phyloP scores from a whole-genome alignment of 2,888 invertebrate genomes.

The Dasypogon diadema region DNA sequence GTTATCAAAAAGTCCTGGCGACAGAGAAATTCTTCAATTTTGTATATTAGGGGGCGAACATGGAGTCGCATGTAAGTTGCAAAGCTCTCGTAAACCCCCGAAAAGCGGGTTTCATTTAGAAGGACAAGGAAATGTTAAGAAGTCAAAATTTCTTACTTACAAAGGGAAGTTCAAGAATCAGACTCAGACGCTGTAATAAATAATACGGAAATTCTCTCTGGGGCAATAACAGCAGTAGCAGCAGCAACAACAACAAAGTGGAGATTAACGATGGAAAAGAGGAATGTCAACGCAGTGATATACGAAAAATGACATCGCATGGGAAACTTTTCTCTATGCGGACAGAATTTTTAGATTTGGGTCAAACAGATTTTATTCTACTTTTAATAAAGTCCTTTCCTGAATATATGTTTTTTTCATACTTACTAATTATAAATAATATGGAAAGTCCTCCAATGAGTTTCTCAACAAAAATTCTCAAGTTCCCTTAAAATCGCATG shows the following conservation, averaged over 20 bases:
- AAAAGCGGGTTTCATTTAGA: neutral
- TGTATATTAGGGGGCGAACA: conserved; percentile 10
- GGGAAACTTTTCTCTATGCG: neutral
- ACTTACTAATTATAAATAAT: too few relatives aligned
- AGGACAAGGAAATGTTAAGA: neutral
- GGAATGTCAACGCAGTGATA: too few relatives aligned
- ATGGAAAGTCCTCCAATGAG: too few relatives aligned
- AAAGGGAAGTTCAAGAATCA: neutral
- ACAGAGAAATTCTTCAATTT: conserved; percentile 34
- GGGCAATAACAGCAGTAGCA: too few relatives aligned
- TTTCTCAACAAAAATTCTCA: too few relatives aligned
- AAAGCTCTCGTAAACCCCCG: conserved; percentile 26
- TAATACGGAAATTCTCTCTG: neutral
- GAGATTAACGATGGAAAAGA: too few relatives aligned
- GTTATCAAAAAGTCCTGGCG: conserved; percentile 34
- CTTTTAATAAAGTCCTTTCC: too few relatives aligned
- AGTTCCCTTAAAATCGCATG: too few relatives aligned
- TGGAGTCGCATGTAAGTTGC: neutral
- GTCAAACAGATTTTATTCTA: neutral
- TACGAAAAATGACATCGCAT: too few relatives aligned
- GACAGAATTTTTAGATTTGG: neutral
- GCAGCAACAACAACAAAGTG: too few relatives aligned
- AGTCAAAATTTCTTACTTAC: neutral
- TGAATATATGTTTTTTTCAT: too few relatives aligned
- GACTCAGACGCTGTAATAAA: neutral